phyloP scores from a whole-genome alignment of 2,888 invertebrate species.

The Boloria selene region DNA sequence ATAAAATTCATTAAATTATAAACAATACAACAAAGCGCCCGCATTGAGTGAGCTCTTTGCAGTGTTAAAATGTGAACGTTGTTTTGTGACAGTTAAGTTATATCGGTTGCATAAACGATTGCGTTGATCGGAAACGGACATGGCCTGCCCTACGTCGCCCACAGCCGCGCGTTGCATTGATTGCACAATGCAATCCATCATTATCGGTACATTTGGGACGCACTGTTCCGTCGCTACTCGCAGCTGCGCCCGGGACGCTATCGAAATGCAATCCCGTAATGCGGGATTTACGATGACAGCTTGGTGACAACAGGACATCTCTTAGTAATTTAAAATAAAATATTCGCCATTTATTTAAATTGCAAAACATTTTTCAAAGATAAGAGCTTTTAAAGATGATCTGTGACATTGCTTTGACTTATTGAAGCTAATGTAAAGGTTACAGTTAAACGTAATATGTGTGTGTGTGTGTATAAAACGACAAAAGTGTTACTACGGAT shows the following conservation, averaged over 20 bases:
- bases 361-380: slow-evolving; percentile 17
- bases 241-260: slow-evolving; percentile 55
- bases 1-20: slow-evolving; percentile 28
- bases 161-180: slow-evolving; percentile 52
- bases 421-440: background rate
- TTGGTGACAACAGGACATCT: slow-evolving; percentile 33
- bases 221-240: slow-evolving; percentile 51
- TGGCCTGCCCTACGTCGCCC: slow-evolving; percentile 73
- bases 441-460: background rate
- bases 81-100: slow-evolving; percentile 35
- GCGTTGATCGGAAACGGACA: slow-evolving; percentile 71
- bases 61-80: slow-evolving; percentile 33
- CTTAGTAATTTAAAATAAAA: slow-evolving; percentile 33
- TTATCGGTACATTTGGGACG: slow-evolving; percentile 70
- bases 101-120: slow-evolving; percentile 67
- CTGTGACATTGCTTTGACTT: slow-evolving; percentile 4
- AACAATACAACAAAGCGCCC: slow-evolving; percentile 33
- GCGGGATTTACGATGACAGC: slow-evolving; percentile 37
- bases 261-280: slow-evolving; percentile 36
- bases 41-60: slow-evolving; percentile 26
- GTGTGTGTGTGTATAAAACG: no score
- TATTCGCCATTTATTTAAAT: slow-evolving; percentile 22
- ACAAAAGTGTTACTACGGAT: no score
- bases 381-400: slow-evolving; percentile 5
- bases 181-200: slow-evolving; percentile 69